These are phyloP conservation scores for Fregetta grallaria DNA, from an alignment of 2,113 vertebrate genomes.

Conservation along the genomic window DNA sequence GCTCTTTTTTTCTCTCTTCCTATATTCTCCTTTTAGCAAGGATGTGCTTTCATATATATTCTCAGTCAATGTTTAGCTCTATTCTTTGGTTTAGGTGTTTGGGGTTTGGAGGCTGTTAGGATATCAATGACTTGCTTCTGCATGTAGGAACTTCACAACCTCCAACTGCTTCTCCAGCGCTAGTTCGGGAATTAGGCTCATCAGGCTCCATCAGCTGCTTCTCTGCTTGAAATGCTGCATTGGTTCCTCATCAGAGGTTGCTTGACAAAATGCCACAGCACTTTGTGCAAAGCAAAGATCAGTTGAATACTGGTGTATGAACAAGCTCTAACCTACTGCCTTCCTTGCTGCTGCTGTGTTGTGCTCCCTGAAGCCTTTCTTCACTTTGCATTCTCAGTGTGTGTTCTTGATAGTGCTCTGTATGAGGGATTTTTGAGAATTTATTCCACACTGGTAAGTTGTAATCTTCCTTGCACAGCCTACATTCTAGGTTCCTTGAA, in stretches of 20 bases:
- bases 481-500: background rate
- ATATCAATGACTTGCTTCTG: background rate
- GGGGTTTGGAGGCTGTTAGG: background rate
- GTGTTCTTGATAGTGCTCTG: background rate
- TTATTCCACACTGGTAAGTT: background rate
- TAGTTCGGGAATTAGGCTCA: background rate
- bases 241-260: background rate
- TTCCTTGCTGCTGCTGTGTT: background rate
- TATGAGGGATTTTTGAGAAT: background rate
- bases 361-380: background rate
- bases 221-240: rapidly evolving
- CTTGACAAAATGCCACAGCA: background rate
- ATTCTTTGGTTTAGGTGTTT: background rate
- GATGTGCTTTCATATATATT: background rate
- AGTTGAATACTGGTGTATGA: background rate
- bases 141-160: background rate
- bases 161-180: background rate
- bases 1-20: background rate
- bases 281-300: background rate
- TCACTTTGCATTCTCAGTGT: background rate
- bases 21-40: background rate
- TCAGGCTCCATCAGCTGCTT: background rate
- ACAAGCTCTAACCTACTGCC: background rate
- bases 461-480: background rate
- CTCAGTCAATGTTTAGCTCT: background rate